phyloP scores from a whole-genome alignment of 2,888 invertebrate genomes.

The Exocentrus adspersus region DNA sequence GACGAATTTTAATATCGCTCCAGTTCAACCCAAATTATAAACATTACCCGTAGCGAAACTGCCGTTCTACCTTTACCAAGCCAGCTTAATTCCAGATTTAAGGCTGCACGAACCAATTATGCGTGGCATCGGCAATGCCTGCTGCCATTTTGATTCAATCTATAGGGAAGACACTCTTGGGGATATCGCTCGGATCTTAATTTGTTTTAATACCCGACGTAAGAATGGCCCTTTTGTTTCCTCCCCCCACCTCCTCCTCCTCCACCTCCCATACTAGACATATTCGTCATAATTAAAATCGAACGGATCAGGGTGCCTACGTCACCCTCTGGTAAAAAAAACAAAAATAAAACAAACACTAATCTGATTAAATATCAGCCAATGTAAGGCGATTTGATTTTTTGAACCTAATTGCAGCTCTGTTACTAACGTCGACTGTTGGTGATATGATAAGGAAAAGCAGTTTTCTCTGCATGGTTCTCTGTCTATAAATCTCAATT shows the following conservation, averaged over 20 bases:
- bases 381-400: too few species aligned
- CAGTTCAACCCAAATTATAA: constrained; percentile 36
- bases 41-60: constrained; percentile 54
- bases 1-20: constrained; percentile 26
- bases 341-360: too few species aligned
- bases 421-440: too few species aligned
- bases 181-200: constrained; percentile 59
- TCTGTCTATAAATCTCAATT: constrained; percentile 9
- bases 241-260: too few species aligned
- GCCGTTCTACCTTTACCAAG: constrained; percentile 54
- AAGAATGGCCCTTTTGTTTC: constrained; percentile 7
- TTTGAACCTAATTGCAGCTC: too few species aligned
- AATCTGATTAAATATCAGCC: too few species aligned
- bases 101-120: constrained; percentile 60
- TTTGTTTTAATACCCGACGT: constrained; percentile 58
- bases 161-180: constrained; percentile 71
- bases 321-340: too few species aligned
- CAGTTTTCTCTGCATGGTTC: too few species aligned
- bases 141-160: constrained; percentile 68
- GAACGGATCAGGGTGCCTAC: too few species aligned
- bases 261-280: too few species aligned
- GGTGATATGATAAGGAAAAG: too few species aligned
- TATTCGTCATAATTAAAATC: too few species aligned
- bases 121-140: constrained; percentile 58
- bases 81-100: constrained; percentile 56